phyloP scores from a whole-genome alignment of 2,797 vertebrate genomes.

The Thripadectes ignobilis region DNA sequence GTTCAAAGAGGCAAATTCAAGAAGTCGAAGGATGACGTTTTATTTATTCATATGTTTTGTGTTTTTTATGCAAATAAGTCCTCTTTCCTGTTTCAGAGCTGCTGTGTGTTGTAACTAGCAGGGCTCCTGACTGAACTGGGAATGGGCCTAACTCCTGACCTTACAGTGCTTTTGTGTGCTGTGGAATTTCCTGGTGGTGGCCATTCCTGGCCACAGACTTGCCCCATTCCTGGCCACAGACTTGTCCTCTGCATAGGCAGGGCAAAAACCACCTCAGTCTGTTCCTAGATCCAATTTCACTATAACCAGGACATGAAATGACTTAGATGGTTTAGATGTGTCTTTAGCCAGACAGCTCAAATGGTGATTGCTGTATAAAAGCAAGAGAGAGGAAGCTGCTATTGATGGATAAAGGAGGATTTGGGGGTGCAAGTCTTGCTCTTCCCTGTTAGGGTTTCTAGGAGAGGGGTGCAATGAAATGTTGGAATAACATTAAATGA shows the following conservation, averaged over 20 bases:
- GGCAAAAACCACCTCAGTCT: neutral
- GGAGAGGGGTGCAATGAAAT: neutral
- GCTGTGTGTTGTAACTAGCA: neutral
- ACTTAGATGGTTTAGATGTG: neutral
- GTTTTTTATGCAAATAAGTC: neutral
- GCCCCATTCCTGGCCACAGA: neutral
- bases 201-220: neutral
- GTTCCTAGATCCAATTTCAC: neutral
- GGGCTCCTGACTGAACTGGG: neutral
- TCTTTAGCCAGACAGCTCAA: neutral
- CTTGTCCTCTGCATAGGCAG: neutral
- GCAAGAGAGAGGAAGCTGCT: neutral
- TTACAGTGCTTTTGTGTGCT: neutral
- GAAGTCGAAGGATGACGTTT: neutral
- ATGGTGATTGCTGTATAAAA: neutral
- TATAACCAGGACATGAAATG: neutral
- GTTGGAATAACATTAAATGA: neutral
- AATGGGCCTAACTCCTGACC: neutral
- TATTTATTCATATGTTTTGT: neutral
- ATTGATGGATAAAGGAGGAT: neutral
- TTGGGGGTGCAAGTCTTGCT: neutral
- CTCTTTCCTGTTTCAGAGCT: neutral
- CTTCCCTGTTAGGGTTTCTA: neutral
- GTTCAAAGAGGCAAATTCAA: neutral
- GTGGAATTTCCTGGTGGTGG: neutral